These are phyloP conservation scores for Tachycineta bicolor DNA, from an alignment of 2,113 vertebrate genomes.

Conservation along the genomic window DNA sequence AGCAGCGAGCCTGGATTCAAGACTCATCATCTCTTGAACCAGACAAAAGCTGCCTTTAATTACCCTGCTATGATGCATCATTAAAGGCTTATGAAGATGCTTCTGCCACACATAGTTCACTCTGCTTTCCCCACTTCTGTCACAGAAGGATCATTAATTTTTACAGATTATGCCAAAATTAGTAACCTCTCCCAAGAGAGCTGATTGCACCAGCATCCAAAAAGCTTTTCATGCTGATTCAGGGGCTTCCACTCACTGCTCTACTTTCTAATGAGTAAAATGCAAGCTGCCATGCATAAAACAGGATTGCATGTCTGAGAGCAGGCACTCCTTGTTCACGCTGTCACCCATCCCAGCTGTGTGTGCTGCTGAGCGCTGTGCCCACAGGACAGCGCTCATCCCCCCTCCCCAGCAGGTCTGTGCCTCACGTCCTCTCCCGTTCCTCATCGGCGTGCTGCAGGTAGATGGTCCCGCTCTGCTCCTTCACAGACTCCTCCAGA, in stretches of 20 bases:
- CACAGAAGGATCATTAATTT: background rate
- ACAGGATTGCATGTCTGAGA: background rate
- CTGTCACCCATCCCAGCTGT: background rate
- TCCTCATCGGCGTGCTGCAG: conserved; percentile 97
- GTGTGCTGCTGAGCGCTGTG: background rate
- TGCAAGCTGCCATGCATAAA: background rate
- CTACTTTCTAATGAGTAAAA: background rate
- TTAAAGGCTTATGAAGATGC: background rate
- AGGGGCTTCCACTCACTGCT: background rate
- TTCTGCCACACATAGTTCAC: background rate
- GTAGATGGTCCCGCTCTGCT: conserved; percentile 95
- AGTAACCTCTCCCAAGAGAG: background rate
- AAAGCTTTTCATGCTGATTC: background rate
- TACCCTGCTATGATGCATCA: rapidly evolving
- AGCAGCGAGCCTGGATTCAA: background rate
- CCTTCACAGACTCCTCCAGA: conserved; percentile 92
- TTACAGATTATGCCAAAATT: background rate
- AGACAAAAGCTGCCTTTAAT: background rate
- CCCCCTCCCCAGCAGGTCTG: background rate
- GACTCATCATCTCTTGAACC: background rate
- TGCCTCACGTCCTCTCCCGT: conserved; percentile 86
- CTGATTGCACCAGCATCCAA: background rate
- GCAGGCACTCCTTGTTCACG: background rate
- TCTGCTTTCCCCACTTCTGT: background rate
- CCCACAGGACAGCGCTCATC: background rate